Base-by-base conservation (phyloP, 2,113 vertebrate genomes). In the Chaenocephalus aceratus region DNA sequence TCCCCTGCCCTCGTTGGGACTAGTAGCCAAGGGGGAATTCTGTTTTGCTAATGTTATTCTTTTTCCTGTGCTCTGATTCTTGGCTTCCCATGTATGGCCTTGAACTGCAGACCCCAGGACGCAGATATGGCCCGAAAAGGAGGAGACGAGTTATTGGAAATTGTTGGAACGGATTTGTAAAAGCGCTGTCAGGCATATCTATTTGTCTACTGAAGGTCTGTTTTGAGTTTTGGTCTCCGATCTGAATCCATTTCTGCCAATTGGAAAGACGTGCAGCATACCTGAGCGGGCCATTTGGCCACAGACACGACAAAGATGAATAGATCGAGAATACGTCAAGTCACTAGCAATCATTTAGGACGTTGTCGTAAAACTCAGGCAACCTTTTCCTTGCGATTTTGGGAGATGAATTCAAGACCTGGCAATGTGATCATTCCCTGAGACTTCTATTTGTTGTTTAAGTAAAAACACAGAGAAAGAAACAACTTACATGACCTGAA, bases 21-120 rank as follows among this genome's bases (percentile, higher is more conserved):
- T n/a, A 46, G 46, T 26, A 34, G 73, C 77, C 72, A 58, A 66
- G 59, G 64, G 63, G 80, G 86, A 79, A 68, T 1, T 67, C 64
- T 45, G 69, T 48, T 68, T 68, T 44, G 54, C 62, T 84, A 82
- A 90, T 87, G 75, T 82, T 73, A 91, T 86, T 85, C 78, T 73
- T 79, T 75, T 84, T 46, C 51, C 21, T 79, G 68, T 16, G 59
- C 72, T 66, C 72, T 0, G 61, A 75, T 80, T 76, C 72, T 26
- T 41, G 58, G 81, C 58, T 85, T 59, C 82, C 91, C 89, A 88
- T 91, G 87, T 92, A 92, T 83, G 92, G 89, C 79, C 84, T 84
- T 44, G 53, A 87, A 82, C 80, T 82, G 61, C 68, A 86, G 88
- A 85, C 83, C 82, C 78, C 73, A 57, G 80, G 75, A 84, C 72